These are phyloP conservation scores for Coenobita brevimanus DNA, from an alignment of 1,140 invertebrate genomes.

Conservation along the genomic window DNA sequence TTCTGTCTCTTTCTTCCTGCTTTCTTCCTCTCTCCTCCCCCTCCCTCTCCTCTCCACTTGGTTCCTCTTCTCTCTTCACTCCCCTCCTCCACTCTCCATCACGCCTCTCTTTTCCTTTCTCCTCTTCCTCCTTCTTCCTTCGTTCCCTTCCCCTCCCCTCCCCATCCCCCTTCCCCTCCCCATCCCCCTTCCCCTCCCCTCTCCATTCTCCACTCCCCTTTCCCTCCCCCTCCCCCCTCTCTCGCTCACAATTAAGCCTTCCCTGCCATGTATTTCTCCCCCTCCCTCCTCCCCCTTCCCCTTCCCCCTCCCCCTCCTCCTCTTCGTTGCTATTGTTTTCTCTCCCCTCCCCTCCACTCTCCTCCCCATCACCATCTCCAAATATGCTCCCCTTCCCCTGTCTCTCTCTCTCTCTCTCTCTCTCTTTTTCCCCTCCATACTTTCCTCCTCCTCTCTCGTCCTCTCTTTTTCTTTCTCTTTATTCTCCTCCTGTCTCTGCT, in stretches of 20 bases:
- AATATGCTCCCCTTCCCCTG: not conserved
- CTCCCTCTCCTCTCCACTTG: no score
- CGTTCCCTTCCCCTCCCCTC: no score
- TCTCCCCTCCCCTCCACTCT: not conserved
- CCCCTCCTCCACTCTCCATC: not conserved
- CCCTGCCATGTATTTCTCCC: no score
- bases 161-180: not conserved
- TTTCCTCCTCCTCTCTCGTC: no score
- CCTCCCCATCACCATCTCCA: no score
- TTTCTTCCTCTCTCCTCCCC: no score
- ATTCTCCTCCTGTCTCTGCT: not conserved
- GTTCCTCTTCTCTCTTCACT: not conserved
- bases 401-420: not conserved
- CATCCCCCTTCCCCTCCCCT: not conserved
- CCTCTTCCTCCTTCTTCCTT: not conserved
- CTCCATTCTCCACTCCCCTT: slow-evolving; percentile 1
- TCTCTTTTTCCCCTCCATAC: not conserved
- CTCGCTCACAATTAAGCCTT: no score
- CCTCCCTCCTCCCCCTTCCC: not conserved
- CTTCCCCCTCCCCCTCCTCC: not conserved
- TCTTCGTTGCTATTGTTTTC: not conserved
- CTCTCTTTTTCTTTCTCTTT: no score
- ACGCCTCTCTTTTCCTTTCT: not conserved
- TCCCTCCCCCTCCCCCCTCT: no score
- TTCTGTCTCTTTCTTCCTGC: not conserved